These are phyloP conservation scores for Neolamprologus cancellatus DNA, from an alignment of 2,113 vertebrate species.

Conservation along the genomic window DNA sequence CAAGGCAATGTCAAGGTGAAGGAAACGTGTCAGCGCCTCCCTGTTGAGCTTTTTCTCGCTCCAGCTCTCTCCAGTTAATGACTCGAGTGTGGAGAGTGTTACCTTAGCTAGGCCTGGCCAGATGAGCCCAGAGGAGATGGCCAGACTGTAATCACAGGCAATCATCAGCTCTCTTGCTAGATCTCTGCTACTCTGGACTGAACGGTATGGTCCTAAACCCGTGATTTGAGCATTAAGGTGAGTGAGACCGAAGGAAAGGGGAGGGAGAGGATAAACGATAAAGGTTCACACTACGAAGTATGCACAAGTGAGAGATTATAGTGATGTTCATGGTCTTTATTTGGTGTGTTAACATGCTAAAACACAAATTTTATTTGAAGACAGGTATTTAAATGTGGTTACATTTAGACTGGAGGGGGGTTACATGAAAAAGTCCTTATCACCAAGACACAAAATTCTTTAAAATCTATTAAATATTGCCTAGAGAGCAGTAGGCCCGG, in stretches of 20 bases:
- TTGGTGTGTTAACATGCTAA: neutral
- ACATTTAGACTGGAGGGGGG: neutral
- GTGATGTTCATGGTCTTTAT: neutral
- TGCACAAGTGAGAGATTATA: neutral
- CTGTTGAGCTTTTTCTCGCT: conserved; percentile 26
- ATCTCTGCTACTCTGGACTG: conserved; percentile 20
- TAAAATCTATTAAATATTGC: neutral
- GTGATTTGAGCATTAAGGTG: conserved; percentile 34
- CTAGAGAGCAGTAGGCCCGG: neutral
- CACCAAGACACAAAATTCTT: neutral
- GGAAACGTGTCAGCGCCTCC: conserved; percentile 49
- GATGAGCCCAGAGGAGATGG: conserved; percentile 53
- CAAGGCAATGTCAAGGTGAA: conserved; percentile 65
- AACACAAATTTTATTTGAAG: neutral
- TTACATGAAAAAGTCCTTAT: neutral
- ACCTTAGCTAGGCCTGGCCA: conserved; percentile 23
- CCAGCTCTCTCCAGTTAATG: conserved; percentile 49
- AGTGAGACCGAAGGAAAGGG: neutral
- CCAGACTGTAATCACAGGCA: conserved; percentile 66
- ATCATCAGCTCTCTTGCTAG: conserved; percentile 48
- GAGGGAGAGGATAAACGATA: neutral
- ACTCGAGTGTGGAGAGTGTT: conserved; percentile 27
- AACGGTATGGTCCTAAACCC: conserved; percentile 7
- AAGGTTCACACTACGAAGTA: neutral
- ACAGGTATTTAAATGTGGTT: neutral